Evolutionary conservation across 2,888 invertebrate species (phyloP).

Genomic region (Agonum fuliginosum): DNA sequence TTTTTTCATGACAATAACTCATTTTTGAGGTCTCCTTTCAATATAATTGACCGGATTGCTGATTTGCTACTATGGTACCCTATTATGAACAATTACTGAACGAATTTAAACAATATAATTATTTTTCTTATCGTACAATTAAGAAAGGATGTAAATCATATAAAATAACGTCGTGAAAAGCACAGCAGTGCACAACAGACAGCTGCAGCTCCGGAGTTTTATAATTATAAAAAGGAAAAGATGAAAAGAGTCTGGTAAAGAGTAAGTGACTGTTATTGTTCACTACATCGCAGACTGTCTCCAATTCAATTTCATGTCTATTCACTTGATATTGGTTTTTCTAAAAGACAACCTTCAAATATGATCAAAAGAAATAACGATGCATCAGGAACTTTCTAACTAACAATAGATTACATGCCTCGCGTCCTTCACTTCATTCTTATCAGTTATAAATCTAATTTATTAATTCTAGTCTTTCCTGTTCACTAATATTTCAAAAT

Average conservation of each 20-base stretch:
- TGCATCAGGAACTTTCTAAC: conserved; percentile 15
- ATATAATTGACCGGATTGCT: too few relatives aligned
- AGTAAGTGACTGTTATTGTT: conserved; percentile 31
- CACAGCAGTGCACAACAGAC: too few relatives aligned
- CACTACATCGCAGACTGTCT: conserved; percentile 2
- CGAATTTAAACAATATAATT: not conserved
- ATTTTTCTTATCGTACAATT: not conserved
- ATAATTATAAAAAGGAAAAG: conserved; percentile 1
- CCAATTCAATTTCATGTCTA: conserved; percentile 19
- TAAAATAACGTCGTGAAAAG: not conserved
- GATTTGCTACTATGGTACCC: too few relatives aligned
- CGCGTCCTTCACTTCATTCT: not conserved
- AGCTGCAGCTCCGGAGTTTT: not conserved
- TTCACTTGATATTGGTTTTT: conserved; percentile 23
- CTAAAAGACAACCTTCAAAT: conserved; percentile 11
- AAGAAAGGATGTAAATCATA: conserved; percentile 4
- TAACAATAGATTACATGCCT: conserved; percentile 21
- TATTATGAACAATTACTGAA: not conserved
- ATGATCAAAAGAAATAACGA: conserved; percentile 35
- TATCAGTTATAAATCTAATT: not conserved
- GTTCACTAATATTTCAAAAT: not conserved
- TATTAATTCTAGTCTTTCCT: not conserved
- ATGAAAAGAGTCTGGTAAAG: not conserved
- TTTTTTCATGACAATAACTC: too few relatives aligned
- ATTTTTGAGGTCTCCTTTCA: too few relatives aligned